These are phyloP conservation scores for Scophthalmus maximus DNA, from an alignment of 2,113 vertebrate genomes.

Conservation along the genomic window DNA sequence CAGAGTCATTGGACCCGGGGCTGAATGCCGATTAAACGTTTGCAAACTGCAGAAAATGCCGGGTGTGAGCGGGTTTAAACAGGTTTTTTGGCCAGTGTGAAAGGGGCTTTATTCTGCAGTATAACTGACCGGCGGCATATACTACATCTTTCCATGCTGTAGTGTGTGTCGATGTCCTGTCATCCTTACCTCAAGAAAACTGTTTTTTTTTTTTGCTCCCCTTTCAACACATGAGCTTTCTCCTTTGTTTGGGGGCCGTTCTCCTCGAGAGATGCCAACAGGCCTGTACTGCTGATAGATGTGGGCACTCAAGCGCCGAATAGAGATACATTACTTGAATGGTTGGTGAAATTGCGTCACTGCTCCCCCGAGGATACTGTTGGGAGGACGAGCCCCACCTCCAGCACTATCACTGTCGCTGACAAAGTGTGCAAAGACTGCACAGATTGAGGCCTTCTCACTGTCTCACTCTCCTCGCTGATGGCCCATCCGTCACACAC, in stretches of 20 bases:
- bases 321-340: conserved; percentile 53
- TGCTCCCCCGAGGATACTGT: conserved; percentile 28
- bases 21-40: too few relatives aligned
- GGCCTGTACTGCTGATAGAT: conserved; percentile 43
- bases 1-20: too few relatives aligned
- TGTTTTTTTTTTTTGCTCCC: conserved; percentile 3
- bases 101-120: too few relatives aligned
- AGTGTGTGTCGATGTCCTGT: conserved; percentile 7
- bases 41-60: too few relatives aligned
- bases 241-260: conserved; percentile 37
- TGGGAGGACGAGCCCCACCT: conserved; percentile 29
- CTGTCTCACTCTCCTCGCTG: conserved; percentile 30
- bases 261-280: conserved; percentile 18
- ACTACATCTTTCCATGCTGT: too few relatives aligned
- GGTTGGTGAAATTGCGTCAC: conserved; percentile 54
- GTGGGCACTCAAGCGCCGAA: conserved; percentile 42
- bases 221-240: conserved; percentile 27
- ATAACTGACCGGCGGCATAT: neutral
- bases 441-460: conserved; percentile 35
- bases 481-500: conserved; percentile 62
- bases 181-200: conserved; percentile 20
- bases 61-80: too few relatives aligned
- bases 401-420: conserved; percentile 23
- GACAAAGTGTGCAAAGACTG: conserved; percentile 21
- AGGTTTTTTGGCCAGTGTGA: too few relatives aligned